Conservation (phyloP, 1,140 invertebrate genomes). For the Matsumurasca onukii region DNA sequence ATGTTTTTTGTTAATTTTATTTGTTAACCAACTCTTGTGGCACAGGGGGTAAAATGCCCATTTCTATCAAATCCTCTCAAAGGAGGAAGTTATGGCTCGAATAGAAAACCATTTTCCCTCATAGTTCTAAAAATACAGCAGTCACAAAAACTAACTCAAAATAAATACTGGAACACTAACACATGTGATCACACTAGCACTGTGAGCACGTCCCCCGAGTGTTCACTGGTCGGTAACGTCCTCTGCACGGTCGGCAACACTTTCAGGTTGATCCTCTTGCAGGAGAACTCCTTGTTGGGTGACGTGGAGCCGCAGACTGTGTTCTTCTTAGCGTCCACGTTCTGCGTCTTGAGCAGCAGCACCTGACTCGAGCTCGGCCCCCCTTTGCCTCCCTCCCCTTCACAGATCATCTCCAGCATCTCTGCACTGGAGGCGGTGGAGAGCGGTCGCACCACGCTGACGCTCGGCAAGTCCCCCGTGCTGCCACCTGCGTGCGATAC, state of each 20-base stretch:
- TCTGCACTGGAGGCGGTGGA: slow-evolving; percentile 55
- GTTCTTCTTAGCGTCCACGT: slow-evolving; percentile 74
- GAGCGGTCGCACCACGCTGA: slow-evolving; percentile 60
- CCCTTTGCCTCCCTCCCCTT: slow-evolving; percentile 52
- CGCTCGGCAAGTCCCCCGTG: slow-evolving; percentile 44
- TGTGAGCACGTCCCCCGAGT: slow-evolving; percentile 40
- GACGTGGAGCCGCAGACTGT: slow-evolving; percentile 71
- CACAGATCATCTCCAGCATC: slow-evolving; percentile 62
- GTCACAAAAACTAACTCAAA: too few relatives aligned
- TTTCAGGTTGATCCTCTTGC: slow-evolving; percentile 61
- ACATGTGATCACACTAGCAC: slow-evolving; percentile 39
- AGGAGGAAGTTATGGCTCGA: too few relatives aligned
- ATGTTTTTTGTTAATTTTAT: too few relatives aligned
- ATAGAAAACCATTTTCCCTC: too few relatives aligned
- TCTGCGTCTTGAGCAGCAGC: slow-evolving; percentile 69
- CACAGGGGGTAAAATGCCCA: too few relatives aligned
- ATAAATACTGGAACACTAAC: background rate
- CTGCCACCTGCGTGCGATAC: slow-evolving; percentile 33
- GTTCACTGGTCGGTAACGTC: slow-evolving; percentile 40
- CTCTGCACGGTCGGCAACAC: slow-evolving; percentile 44
- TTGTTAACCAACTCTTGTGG: too few relatives aligned
- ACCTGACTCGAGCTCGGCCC: slow-evolving; percentile 52
- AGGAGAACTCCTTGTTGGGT: slow-evolving; percentile 72
- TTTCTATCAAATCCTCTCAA: too few relatives aligned
- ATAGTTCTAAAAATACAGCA: too few relatives aligned